Evolutionary conservation across 2,113 vertebrate genomes (phyloP).

Genomic region (Tenrec ecaudatus): DNA sequence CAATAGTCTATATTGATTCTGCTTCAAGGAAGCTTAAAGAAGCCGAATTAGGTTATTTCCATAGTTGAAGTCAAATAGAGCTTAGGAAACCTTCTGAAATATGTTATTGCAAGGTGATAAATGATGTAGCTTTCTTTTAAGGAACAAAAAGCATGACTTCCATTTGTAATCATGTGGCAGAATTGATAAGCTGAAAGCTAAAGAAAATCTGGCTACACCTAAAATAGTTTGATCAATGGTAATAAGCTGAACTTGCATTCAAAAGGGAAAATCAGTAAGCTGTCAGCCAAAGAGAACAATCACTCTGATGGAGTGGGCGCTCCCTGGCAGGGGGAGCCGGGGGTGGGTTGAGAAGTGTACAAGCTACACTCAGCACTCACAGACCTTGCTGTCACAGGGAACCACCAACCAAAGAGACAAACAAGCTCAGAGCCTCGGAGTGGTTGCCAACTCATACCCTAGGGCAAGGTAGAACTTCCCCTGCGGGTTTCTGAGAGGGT

Average conservation of each 20-base stretch:
- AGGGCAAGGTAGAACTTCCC: too few species aligned
- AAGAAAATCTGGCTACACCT: neutral
- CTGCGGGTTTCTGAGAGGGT: too few species aligned
- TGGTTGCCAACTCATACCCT: too few species aligned
- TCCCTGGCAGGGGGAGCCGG: fast-evolving
- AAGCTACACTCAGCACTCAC: fast-evolving
- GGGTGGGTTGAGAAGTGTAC: fast-evolving
- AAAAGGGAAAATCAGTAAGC: neutral
- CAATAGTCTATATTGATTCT: neutral
- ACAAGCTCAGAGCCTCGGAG: too few species aligned
- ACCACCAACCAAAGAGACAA: too few species aligned
- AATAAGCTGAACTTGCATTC: neutral
- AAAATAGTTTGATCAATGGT: neutral
- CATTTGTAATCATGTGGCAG: neutral
- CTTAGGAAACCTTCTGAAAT: neutral
- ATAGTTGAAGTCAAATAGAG: neutral
- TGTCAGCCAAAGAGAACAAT: neutral
- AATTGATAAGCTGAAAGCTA: neutral
- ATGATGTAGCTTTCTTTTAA: neutral
- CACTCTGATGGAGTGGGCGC: neutral
- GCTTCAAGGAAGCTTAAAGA: neutral
- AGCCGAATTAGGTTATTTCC: neutral
- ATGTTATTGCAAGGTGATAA: neutral
- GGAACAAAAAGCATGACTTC: neutral
- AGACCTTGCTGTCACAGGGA: neutral